phyloP scores from a whole-genome alignment of 2,113 vertebrate genomes.

The Enhydra lutris region DNA sequence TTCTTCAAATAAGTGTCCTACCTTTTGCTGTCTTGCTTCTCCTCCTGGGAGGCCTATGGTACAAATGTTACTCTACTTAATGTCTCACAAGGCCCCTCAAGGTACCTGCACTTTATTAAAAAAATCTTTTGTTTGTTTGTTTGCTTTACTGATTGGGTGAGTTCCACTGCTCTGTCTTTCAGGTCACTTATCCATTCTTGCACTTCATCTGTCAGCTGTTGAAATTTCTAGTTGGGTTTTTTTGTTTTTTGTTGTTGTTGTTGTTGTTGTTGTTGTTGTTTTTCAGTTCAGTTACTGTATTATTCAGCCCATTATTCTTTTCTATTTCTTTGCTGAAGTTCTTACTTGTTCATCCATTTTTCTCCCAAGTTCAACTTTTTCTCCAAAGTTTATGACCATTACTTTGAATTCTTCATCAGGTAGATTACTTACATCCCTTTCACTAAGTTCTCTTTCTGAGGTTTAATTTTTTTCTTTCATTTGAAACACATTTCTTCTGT shows the following conservation, averaged over 20 bases:
- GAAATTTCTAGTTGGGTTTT: neutral
- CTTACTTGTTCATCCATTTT: neutral
- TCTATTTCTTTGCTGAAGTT: neutral
- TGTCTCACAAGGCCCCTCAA: neutral
- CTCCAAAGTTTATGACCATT: neutral
- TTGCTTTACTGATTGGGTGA: neutral
- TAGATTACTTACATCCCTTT: neutral
- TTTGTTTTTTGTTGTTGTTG: too few relatives aligned
- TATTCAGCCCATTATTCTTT: neutral
- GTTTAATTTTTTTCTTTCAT: neutral
- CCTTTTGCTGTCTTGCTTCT: neutral
- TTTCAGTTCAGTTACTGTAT: neutral
- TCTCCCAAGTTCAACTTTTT: neutral
- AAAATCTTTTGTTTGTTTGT: neutral
- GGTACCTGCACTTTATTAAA: neutral
- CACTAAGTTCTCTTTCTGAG: neutral
- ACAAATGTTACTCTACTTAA: neutral
- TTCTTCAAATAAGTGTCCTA: neutral
- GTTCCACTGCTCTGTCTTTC: neutral
- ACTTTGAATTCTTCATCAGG: neutral
- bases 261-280: too few relatives aligned
- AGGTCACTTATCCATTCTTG: neutral
- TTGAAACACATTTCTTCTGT: neutral
- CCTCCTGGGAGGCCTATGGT: neutral
- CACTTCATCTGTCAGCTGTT: neutral